Conservation (phyloP, 2,113 vertebrate genomes). For the Cichladusa arquata region DNA sequence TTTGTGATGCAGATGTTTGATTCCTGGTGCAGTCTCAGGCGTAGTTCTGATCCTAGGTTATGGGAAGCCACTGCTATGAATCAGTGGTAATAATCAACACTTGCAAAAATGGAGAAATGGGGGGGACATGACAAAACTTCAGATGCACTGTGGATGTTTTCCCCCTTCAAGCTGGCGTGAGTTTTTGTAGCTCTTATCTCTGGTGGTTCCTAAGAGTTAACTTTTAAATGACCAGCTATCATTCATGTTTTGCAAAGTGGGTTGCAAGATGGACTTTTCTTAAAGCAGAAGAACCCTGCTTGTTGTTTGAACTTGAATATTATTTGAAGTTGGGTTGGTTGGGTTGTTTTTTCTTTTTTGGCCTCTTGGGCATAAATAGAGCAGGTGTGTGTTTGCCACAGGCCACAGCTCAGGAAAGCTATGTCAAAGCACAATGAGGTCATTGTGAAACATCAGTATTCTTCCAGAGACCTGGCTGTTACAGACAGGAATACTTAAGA, state of each 20-base stretch:
- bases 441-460: conserved; percentile 80
- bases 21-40: not conserved
- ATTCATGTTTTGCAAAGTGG: not conserved
- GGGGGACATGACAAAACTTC: not conserved
- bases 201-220: not conserved
- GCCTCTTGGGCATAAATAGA: conserved; percentile 81
- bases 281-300: conserved; percentile 33
- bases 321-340: conserved; percentile 75
- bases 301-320: conserved; percentile 67
- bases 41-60: not conserved
- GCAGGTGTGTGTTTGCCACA: conserved; percentile 86
- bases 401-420: conserved; percentile 75
- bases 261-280: conserved; percentile 57
- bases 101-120: not conserved
- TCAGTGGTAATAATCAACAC: not conserved
- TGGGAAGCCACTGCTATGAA: not conserved
- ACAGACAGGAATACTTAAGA: conserved; percentile 62
- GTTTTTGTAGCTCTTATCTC: not conserved
- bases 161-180: not conserved
- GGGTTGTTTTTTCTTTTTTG: conserved; percentile 61
- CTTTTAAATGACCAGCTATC: not conserved
- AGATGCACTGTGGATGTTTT: not conserved
- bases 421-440: conserved; percentile 77
- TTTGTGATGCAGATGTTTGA: not conserved
- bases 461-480: conserved; percentile 75